Conservation (phyloP, 2,888 invertebrate genomes). For the Dolichopus griseipennis region DNA sequence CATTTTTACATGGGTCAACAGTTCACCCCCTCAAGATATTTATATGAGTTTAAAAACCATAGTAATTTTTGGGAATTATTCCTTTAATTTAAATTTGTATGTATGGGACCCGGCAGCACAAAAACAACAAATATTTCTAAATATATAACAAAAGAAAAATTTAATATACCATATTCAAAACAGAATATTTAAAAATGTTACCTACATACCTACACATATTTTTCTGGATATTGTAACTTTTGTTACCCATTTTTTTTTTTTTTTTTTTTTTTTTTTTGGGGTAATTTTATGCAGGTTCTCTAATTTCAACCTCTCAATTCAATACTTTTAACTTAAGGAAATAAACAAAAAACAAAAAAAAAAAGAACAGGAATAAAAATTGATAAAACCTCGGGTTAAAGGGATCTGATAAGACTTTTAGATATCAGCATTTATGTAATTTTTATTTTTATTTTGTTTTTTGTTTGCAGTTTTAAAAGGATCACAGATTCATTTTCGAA, state of each 20-base stretch:
- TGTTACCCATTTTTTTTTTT: neutral
- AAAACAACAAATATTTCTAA: neutral
- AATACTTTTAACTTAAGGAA: neutral
- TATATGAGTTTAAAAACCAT: neutral
- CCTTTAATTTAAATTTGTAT: neutral
- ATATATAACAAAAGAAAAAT: neutral
- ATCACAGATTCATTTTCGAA: neutral
- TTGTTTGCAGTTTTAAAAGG: constrained; percentile 6
- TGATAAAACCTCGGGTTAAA: constrained; percentile 4
- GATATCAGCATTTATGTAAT: constrained; percentile 2
- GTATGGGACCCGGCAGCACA: too few relatives aligned
- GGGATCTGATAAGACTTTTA: constrained; percentile 5
- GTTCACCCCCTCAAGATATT: neutral
- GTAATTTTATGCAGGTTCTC: constrained; percentile 5
- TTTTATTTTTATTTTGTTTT: neutral
- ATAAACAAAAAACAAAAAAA: neutral
- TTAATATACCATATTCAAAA: neutral
- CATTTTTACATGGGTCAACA: neutral
- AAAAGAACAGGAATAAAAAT: neutral
- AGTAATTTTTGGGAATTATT: neutral
- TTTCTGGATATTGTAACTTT: neutral
- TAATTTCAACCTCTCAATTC: neutral
- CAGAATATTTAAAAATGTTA: neutral
- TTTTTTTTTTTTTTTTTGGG: too few relatives aligned
- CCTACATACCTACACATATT: too few relatives aligned